Base-by-base conservation (phyloP, 1,140 invertebrate genomes). In the Stenopsyche tienmushanensis region DNA sequence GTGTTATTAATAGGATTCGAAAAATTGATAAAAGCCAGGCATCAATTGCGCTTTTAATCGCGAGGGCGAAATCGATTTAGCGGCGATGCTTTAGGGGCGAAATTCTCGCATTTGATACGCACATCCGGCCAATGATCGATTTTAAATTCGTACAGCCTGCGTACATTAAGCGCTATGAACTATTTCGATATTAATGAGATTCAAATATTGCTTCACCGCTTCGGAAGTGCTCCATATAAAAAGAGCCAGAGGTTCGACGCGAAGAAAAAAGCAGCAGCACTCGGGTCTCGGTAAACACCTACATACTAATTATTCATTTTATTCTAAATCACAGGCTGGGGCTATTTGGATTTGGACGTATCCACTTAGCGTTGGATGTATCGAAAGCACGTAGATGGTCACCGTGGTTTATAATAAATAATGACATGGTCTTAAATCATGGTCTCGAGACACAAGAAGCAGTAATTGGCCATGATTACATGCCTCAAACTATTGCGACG, bases 391-490 rank as follows among this genome's bases (percentile, higher is more conserved):
- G 25, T 25, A 57, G 21, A 39, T 57, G 29, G 21, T 5, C 53
- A 57, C 53, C 25, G 21, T 39, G 17, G 26, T 57, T 57, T 57
- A 60, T 60, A 24, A 60, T 60, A 49, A 60, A 60, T 60, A 60
- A 60, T 23, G 57, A 47, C 18, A 15, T 18, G 29, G 7, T 45
- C 57, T 60, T 60, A 60, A 60, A 60, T 47, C 57, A 47, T 44
- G 1, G 5, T 23, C 3, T 15, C 41, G 21, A 60, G 57, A 60
- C 29, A 26, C 55, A 58, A 58, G 7, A 34, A 24, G 21, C 42
- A 42, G 42, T 60, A 60, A 60, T 60, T 60, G 57, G 42, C n/a
- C 44, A 26, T 58, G 55, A 58, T 58, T 58, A 23, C 17, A 23
- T 21, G 42, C 13, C 42, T 26, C 18, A 26, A 2, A 29, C 1